Base-by-base conservation (phyloP, 2,797 vertebrate species). In the Xerus rutilus region DNA sequence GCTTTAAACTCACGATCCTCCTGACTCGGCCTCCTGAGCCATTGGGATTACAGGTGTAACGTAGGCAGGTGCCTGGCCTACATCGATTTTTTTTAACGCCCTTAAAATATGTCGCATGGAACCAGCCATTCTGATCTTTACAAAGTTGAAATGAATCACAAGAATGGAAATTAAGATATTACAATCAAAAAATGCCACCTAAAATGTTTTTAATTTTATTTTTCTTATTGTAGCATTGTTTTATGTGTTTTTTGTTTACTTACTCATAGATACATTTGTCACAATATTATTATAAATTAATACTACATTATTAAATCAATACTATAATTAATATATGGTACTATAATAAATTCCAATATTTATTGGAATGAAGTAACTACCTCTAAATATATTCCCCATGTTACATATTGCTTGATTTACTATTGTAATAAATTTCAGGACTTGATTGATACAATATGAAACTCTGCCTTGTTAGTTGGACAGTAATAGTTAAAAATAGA, bases 361-460 rank as follows among this genome's bases (percentile, higher is more conserved):
- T 52, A 35, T 78, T 52, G 49, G 49, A 52, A 52, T 52, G 49
- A 52, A 59, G 23, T 39, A 78, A 82, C 25, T 39, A 78, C 23
- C 18, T 67, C 74, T 72, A 95, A 89, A 95, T 54, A 70, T 6
- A 57, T 78, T 93, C 89, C n/a, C n/a, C 12, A 17, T 86, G 43
- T 15, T 23, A 47, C 23, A 73, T 45, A 70, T 4, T 86, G 21
- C 3, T 86, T 89, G 65, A 84, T 28, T 76, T 17, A 74, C 35
- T 54, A 45, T 8, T 62, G 18, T 43, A 52, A 65, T 17, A 89
- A 74, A 64, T 72, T 69, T 69, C 21, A 92, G 39, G 14, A 69
- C 28, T 64, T 89, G 52, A 47, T 83, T 45, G 84, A 76, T 72
- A 76, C 32, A 90, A 62, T 59, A 76, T 1, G 45, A 86, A 70